Evolutionary conservation across 1,140 invertebrate genomes (phyloP), one percentile per base, ranked within the genome.

Genomic region (Metopolophium dirhodum): DNA sequence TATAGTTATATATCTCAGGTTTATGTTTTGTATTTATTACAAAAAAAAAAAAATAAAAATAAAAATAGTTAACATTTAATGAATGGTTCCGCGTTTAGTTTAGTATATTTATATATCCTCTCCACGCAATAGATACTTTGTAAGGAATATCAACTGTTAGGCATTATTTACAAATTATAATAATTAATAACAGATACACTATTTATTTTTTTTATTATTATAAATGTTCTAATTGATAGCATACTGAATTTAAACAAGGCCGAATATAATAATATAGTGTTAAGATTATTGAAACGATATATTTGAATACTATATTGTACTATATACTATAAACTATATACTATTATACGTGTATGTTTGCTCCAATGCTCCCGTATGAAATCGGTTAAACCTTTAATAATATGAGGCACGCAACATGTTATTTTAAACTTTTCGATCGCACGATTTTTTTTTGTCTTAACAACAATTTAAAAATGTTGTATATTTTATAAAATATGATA

Each of bases 181-280:
- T 90, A 57, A 90, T 26, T 90, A 26, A 90, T 90, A 57, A 61
- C 41, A 61, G 35, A 61, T 41, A 57, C 0, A 23, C 35, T 57
- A 30, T 88, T 88, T 51, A 20, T 90, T 47, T 9, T 37, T 57
- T 30, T 51, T 35, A 20, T 30, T n/a, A 9, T 61, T 61, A 45
- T 90, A 90, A 90, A 90, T 41, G 35, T 90, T 90, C 88, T 61
- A 90, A 90, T 90, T 61, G 54, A 61, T 90, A 90, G 54, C 18
- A 35, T 90, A 89, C 49, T 11, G 85, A 86, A 54, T 35, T 37
- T 23, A 7, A 61, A 90, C 54, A 90, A 90, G 88, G 88, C 88
- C 54, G 37, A 90, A 90, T 61, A 41, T 90, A 90, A 90, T 90
- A 41, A 90, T n/a, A 90, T 14, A 35, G 87, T 37, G 20, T 89